Percentiles rank a stretch among this genome's conserved stretches.
phyloP scores from a whole-genome alignment of 2,888 invertebrate species.

The Agelastica alni region DNA sequence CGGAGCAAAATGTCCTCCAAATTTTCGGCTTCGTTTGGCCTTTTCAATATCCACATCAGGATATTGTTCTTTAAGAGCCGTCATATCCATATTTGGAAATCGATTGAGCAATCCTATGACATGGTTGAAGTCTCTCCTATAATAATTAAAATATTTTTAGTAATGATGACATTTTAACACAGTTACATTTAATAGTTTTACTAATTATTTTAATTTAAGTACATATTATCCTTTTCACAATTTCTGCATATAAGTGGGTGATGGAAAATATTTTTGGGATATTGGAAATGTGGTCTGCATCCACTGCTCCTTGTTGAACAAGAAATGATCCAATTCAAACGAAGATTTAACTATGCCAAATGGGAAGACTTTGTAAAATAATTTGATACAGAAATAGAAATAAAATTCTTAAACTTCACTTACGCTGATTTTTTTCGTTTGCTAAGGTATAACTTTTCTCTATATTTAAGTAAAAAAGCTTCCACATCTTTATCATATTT shows the following conservation, averaged over 20 bases:
- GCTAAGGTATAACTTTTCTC: constrained; percentile 67
- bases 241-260: no score
- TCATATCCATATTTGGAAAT: constrained; percentile 77
- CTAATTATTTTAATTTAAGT: no score
- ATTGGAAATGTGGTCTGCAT: no score
- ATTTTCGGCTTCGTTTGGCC: constrained; percentile 62
- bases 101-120: constrained; percentile 71
- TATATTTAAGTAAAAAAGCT: constrained; percentile 65
- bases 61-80: constrained; percentile 71
- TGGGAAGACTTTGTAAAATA: no score
- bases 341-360: no score
- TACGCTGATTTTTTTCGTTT: constrained; percentile 55
- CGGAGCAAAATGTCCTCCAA: constrained; percentile 47
- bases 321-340: no score
- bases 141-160: constrained; percentile 35
- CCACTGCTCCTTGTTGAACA: no score
- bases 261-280: no score
- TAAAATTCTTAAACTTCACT: constrained; percentile 1
- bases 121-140: constrained; percentile 66
- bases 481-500: constrained; percentile 65
- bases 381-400: no score
- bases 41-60: constrained; percentile 77
- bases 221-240: no score
- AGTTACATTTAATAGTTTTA: no score
- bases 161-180: constrained; percentile 16